These are phyloP conservation scores for Sprattus sprattus DNA, from an alignment of 2,113 vertebrate genomes.

Conservation along the genomic window DNA sequence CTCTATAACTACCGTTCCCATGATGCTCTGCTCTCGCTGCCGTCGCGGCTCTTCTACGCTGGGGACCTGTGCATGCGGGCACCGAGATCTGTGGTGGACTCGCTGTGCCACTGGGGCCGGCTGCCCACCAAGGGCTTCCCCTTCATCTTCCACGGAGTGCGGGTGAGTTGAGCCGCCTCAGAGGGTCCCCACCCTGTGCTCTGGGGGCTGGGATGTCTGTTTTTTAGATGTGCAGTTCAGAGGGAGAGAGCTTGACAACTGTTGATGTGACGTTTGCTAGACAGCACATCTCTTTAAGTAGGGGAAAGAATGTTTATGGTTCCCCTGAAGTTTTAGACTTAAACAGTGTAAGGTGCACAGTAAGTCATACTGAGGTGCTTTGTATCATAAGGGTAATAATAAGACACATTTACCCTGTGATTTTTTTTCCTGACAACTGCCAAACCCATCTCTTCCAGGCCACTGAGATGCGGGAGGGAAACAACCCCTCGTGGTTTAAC, in stretches of 20 bases:
- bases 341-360: too few species aligned
- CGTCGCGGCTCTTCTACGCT: conserved; percentile 88
- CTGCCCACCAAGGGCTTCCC: conserved; percentile 88
- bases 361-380: too few species aligned
- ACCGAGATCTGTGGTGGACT: conserved; percentile 69
- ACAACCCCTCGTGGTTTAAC: conserved; percentile 92
- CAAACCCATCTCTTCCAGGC: conserved; percentile 66
- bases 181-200: too few species aligned
- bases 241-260: too few species aligned
- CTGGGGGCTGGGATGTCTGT: too few species aligned
- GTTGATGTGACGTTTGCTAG: background rate
- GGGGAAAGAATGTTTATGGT: background rate
- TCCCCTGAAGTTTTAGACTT: background rate
- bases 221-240: background rate
- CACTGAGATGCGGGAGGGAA: conserved; percentile 83
- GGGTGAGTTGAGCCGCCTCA: conserved; percentile 67
- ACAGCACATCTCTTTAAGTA: background rate
- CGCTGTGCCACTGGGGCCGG: conserved; percentile 80
- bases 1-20: conserved; percentile 93
- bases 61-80: conserved; percentile 81
- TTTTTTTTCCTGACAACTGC: background rate
- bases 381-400: too few species aligned
- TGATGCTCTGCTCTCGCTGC: conserved; percentile 78
- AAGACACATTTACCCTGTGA: too few species aligned
- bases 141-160: conserved; percentile 87